Evolutionary conservation across 1,140 invertebrate species (phyloP).

Genomic region (Drosophila burlai): DNA sequence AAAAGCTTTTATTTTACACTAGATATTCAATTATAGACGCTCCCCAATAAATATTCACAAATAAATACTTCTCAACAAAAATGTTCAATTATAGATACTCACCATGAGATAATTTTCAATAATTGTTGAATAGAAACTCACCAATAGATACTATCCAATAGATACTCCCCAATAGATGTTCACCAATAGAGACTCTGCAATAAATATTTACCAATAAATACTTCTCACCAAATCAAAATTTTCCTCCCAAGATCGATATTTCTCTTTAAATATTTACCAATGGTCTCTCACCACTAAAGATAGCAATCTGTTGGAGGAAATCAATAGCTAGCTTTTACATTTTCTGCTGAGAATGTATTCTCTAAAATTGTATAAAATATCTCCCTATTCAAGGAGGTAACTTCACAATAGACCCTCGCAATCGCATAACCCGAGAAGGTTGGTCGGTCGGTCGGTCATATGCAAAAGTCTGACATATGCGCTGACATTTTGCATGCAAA

Average conservation of each 20-base stretch:
- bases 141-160: neutral
- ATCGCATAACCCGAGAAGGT: slow-evolving; percentile 36
- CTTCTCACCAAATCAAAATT: too few species aligned
- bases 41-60: too few species aligned
- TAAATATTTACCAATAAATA: neutral
- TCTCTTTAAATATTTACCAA: too few species aligned
- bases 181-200: neutral
- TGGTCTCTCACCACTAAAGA: neutral
- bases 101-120: too few species aligned
- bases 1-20: neutral
- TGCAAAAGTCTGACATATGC: slow-evolving; percentile 82
- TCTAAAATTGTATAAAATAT: neutral
- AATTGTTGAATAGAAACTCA: neutral
- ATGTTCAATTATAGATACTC: too few species aligned
- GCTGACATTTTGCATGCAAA: slow-evolving; percentile 83
- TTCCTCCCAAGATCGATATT: too few species aligned
- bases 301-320: neutral
- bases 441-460: slow-evolving; percentile 40
- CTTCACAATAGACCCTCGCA: slow-evolving; percentile 16
- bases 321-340: neutral
- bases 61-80: too few species aligned
- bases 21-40: too few species aligned
- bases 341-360: neutral
- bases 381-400: neutral
- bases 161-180: rapidly evolving